Percentiles rank a stretch among this genome's conserved stretches.
phyloP scores from a whole-genome alignment of 2,113 vertebrate genomes.

The Zosterops hypoxanthus region DNA sequence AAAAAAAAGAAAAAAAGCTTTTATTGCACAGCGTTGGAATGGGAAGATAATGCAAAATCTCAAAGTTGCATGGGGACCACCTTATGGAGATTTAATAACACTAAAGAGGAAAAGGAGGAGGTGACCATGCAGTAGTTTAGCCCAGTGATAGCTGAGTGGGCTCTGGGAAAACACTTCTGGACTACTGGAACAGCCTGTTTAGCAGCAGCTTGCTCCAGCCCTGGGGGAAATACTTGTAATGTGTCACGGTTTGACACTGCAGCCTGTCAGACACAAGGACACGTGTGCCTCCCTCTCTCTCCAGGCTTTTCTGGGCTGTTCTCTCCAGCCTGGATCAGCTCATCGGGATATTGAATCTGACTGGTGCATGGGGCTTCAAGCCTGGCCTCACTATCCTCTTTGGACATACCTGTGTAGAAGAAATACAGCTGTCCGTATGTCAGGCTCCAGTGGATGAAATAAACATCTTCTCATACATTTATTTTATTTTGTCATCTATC shows the following conservation, averaged over 20 bases:
- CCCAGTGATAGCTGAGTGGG: background rate
- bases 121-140: background rate
- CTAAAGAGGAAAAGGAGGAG: background rate
- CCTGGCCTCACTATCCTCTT: background rate
- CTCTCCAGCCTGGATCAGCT: background rate
- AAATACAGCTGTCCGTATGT: background rate
- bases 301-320: background rate
- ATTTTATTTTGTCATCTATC: background rate
- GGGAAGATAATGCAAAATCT: background rate
- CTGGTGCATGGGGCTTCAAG: too few relatives aligned
- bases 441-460: background rate
- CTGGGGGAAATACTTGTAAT: background rate
- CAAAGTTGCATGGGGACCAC: background rate
- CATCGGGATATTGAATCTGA: background rate
- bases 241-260: background rate
- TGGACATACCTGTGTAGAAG: accelerated
- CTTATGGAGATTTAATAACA: background rate
- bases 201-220: background rate
- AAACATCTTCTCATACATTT: background rate
- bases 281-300: background rate
- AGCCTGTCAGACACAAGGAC: background rate
- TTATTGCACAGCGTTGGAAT: background rate
- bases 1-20: background rate
- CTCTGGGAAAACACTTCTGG: background rate
- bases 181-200: background rate